phyloP scores from a whole-genome alignment of 2,113 vertebrate genomes.

The Vulpes lagopus region DNA sequence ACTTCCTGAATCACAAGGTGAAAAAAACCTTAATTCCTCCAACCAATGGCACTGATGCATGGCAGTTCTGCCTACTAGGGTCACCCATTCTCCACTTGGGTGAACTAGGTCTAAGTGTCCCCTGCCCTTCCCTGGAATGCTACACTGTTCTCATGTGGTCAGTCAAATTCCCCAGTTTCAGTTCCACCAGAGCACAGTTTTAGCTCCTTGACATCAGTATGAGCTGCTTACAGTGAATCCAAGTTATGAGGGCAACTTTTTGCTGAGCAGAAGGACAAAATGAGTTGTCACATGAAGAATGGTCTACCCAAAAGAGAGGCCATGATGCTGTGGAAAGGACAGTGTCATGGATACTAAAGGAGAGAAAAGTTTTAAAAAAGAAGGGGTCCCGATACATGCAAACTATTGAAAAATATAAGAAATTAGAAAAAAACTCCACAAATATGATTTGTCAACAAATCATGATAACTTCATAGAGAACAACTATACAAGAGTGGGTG shows the following conservation, averaged over 20 bases:
- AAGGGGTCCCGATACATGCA: neutral
- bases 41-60: neutral
- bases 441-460: constrained; percentile 16
- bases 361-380: constrained; percentile 1
- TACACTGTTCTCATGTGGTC: neutral
- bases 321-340: neutral
- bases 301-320: neutral
- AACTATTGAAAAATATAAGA: constrained; percentile 16
- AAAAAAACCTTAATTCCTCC: neutral
- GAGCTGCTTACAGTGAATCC: neutral
- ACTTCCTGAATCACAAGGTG: neutral
- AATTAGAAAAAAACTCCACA: neutral
- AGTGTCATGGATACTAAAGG: neutral
- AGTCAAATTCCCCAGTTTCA: neutral
- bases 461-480: constrained; percentile 18
- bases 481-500: constrained; percentile 7
- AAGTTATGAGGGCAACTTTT: neutral
- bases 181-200: neutral
- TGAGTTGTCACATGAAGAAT: neutral
- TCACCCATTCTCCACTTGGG: neutral
- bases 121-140: neutral
- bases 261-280: neutral
- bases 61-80: neutral
- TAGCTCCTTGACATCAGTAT: neutral
- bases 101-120: neutral